These are phyloP conservation scores for Stomatorhinus ivindoensis DNA, from an alignment of 2,113 vertebrate genomes.

Conservation along the genomic window DNA sequence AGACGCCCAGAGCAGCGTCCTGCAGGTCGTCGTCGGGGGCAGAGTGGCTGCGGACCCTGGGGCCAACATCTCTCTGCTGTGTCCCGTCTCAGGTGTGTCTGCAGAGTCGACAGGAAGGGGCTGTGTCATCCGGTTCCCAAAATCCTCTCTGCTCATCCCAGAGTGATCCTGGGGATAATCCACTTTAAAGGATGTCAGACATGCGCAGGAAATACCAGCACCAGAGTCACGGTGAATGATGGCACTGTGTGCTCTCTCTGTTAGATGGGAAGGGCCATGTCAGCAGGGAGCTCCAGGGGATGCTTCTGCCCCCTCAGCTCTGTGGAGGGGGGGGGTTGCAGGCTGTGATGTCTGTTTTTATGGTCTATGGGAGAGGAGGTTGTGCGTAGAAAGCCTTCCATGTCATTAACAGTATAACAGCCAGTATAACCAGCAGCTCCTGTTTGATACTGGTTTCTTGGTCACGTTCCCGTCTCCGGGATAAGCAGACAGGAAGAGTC, in stretches of 20 bases:
- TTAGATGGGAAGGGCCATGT: background rate
- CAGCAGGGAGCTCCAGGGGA: background rate
- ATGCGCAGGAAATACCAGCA: slow-evolving; percentile 4
- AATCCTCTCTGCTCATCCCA: background rate
- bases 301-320: background rate
- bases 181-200: background rate
- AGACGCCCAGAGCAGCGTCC: slow-evolving; percentile 38
- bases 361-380: background rate
- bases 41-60: slow-evolving; percentile 47
- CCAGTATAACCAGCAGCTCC: background rate
- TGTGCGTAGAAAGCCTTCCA: background rate
- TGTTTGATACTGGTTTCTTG: background rate
- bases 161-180: background rate
- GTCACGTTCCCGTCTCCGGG: background rate
- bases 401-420: background rate
- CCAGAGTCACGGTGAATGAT: slow-evolving; percentile 29
- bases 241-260: slow-evolving; percentile 22
- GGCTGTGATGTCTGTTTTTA: background rate
- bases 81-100: slow-evolving; percentile 71
- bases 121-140: background rate
- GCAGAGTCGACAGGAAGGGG: background rate
- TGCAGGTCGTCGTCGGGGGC: slow-evolving; percentile 61
- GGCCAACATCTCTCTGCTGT: slow-evolving; percentile 64
- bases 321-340: background rate
- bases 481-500: background rate